A percentile compares a stretch with the other conserved stretches of the same genome.
Conservation (phyloP, 2,888 invertebrate species). For the Trachelus tabidus region DNA sequence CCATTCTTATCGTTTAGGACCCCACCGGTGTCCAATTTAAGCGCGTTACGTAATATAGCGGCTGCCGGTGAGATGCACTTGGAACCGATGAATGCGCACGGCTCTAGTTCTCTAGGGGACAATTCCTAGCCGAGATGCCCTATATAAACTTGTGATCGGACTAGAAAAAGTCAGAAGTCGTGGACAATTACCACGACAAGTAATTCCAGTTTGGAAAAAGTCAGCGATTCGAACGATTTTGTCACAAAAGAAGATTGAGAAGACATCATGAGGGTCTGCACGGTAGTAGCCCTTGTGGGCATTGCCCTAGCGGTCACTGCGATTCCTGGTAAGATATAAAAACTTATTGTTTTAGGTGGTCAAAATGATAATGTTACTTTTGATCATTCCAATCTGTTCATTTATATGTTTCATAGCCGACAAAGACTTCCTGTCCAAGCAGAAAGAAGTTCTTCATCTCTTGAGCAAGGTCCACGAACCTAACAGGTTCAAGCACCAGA, state of each 20-base stretch:
- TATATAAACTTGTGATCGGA: neutral
- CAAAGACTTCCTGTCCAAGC: slow-evolving; percentile 69
- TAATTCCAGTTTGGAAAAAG: neutral
- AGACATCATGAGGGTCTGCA: slow-evolving; percentile 5
- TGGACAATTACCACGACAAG: neutral
- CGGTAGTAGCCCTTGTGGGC: slow-evolving; percentile 3
- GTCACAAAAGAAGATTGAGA: neutral
- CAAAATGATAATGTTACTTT: neutral
- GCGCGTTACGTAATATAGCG: neutral
- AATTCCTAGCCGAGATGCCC: neutral
- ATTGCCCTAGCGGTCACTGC: neutral
- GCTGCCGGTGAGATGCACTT: slow-evolving; percentile 15
- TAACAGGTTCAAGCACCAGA: slow-evolving; percentile 68
- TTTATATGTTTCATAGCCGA: slow-evolving; percentile 64
- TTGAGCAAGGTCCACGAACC: slow-evolving; percentile 75
- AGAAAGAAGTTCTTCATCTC: slow-evolving; percentile 71
- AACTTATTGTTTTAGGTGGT: neutral
- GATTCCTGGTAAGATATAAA: slow-evolving; percentile 2
- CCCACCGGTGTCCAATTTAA: neutral
- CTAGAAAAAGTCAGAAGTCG: slow-evolving; percentile 3
- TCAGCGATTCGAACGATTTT: neutral
- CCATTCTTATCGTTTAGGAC: neutral
- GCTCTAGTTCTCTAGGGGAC: slow-evolving; percentile 6
- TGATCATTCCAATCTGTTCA: neutral
- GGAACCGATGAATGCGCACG: slow-evolving; percentile 15